Evolutionary conservation across 2,888 invertebrate genomes (phyloP), one percentile per base, ranked within the genome.

Genomic region (Nomada ferruginata): DNA sequence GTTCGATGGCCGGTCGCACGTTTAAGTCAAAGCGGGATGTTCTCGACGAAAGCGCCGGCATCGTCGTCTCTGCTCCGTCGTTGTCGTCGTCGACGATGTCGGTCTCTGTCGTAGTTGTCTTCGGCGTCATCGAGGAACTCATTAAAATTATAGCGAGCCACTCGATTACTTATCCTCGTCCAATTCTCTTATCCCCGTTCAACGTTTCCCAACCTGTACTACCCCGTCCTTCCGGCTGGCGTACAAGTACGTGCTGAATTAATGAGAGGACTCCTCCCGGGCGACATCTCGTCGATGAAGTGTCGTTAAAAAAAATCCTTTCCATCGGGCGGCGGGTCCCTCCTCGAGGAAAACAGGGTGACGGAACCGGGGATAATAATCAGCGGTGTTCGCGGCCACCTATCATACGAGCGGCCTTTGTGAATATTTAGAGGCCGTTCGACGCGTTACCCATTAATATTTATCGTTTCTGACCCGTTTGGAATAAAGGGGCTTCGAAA

Each of bases 71-170:
- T n/a, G 10, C 53, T 29, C 47, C 70, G 72, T 64, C 61, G 64
- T 69, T 73, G 61, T 59, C 77, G 64, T 75, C 26, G 72, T 50
- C 53, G 74, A 44, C 75, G 77, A 63, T 36, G 74, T 79, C 69
- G 69, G 64, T 7, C 47, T 47, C 69, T 47, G 72, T 52, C 66
- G 78, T 69, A 81, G 77, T 77, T 77, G 87, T 86, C 83, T 82
- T 87, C 84, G 85, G 7, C 82, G 86, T 86, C 85, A 89, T 89
- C 87, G 81, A 90, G 89, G 87, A 91, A 88, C 91, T 91, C 91
- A 90, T 91, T 91, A 91, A 91, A 90, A 90, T 87, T 86, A 85
- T 85, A 86, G 82, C 85, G 83, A 85, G 74, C 81, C 85, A 88
- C 89, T 91, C 85, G 86, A 87, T 88, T 88, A 83, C 87, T 87